These are phyloP conservation scores for Notarius quadriscutis DNA, from an alignment of 2,113 vertebrate species.

Conservation along the genomic window DNA sequence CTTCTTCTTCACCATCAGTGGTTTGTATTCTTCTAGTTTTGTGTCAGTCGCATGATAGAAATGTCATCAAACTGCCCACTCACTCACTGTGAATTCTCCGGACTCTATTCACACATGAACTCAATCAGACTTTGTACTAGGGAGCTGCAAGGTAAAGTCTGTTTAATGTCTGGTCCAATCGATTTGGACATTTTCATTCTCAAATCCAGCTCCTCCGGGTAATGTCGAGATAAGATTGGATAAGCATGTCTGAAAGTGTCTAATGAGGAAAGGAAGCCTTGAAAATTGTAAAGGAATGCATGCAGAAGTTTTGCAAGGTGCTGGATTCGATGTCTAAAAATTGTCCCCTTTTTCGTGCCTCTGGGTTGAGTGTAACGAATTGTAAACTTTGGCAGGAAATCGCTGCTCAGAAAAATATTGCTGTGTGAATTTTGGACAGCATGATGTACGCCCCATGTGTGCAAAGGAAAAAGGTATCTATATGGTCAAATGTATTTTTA, in stretches of 20 bases:
- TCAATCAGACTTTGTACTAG: no score
- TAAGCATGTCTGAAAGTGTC: no score
- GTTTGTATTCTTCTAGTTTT: no score
- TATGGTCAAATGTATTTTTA: neutral
- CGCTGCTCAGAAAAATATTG: neutral
- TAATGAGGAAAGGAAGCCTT: constrained; percentile 69
- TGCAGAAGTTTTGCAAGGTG: constrained; percentile 66
- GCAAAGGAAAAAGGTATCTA: neutral
- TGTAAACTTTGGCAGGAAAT: neutral
- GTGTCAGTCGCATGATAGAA: no score
- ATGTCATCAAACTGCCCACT: no score
- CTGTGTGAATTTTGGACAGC: neutral
- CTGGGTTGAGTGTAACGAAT: neutral
- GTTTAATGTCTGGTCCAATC: no score
- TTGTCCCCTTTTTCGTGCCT: constrained; percentile 34
- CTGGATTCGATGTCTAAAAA: constrained; percentile 65
- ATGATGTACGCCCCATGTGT: neutral
- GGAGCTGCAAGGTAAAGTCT: no score
- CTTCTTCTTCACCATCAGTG: no score
- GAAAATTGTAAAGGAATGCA: constrained; percentile 81
- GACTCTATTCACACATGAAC: no score
- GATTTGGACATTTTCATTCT: no score
- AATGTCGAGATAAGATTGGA: neutral
- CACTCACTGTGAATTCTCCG: no score
- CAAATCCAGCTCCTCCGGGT: no score